Evolutionary conservation across 2,797 vertebrate genomes (phyloP), one percentile per base, ranked within the genome.

Genomic region (Amniataba percoides): DNA sequence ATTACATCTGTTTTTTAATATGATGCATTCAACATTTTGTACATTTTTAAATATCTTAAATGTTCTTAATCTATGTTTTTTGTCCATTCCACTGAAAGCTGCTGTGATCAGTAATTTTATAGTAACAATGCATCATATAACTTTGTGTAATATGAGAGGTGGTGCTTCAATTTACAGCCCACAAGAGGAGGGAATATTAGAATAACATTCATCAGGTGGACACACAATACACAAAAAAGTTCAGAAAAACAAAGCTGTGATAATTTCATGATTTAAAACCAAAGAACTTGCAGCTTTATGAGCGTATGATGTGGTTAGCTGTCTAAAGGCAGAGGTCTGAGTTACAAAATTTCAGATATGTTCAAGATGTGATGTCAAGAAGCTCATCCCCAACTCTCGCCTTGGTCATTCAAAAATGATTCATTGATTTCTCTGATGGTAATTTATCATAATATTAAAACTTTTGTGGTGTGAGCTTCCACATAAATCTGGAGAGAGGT

Each of bases 41-140:
- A 70, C n/a, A n/a, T n/a, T n/a, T 55, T 69, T 43, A 19, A 49
- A 66, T 55, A 56, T 73, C 58, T 74, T 11, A 74, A 58, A 58
- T 58, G 27, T 69, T 7, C 27, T n/a, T 9, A 55, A 62, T 19
- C 19, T 7, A 19, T 19, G 55, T 7, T 16, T 55, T 4, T 48
- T 2, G 10, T 58, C 31, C n/a, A 14, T 25, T 49, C 16, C 31
- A 39, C 39, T 15, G n/a, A 21, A 67, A 48, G 43, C 52, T 46
- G 19, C 18, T 15, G 52, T 39, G 6, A 3, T 67, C 10, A 11
- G 1, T 36, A 1, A 19, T 19, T 19, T 36, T 56, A 9, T 19
- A 27, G 53, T 39, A 53, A 67, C 23, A 27, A 53, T n/a, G 39
- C 12, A 16, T 66, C 34, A 53, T 16, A 55, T 45, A 5, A 15